Conservation (phyloP, 2,888 invertebrate species). For the Ellobium chinense region DNA sequence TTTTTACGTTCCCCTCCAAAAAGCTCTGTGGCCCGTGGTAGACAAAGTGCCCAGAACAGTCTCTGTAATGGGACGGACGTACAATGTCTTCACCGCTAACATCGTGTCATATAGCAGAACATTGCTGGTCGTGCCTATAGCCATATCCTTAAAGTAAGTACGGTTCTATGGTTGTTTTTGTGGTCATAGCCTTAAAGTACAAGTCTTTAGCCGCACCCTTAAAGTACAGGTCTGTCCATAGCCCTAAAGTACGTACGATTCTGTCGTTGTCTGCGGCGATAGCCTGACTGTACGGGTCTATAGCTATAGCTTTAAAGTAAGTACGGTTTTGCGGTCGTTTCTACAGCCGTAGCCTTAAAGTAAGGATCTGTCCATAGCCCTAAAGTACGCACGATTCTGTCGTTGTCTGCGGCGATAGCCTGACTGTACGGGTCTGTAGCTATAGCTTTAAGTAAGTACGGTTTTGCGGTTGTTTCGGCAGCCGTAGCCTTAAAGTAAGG, state of each 20-base stretch:
- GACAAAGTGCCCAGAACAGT: constrained; percentile 61
- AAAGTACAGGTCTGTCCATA: too few relatives aligned
- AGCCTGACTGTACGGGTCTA: constrained; percentile 66
- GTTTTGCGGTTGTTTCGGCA: background rate
- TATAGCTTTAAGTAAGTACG: constrained; percentile 62
- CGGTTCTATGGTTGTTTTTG: background rate
- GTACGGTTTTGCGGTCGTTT: constrained; percentile 29
- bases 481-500: too few relatives aligned
- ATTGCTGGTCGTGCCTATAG: constrained; percentile 67
- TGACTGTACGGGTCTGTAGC: constrained; percentile 68
- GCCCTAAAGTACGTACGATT: too few relatives aligned
- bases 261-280: too few relatives aligned
- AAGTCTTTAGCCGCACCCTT: too few relatives aligned
- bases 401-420: too few relatives aligned
- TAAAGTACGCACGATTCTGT: too few relatives aligned
- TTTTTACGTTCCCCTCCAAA: constrained; percentile 68
- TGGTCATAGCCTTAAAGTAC: too few relatives aligned
- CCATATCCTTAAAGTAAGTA: constrained; percentile 67
- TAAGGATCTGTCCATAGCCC: too few relatives aligned
- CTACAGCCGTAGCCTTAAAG: too few relatives aligned
- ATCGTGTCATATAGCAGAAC: constrained; percentile 71
- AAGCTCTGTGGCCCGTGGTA: constrained; percentile 61
- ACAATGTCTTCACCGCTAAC: constrained; percentile 70
- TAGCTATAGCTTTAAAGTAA: constrained; percentile 69
- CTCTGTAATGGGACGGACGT: constrained; percentile 49